A percentile compares a stretch with the other conserved stretches of the same genome.
Conservation (phyloP, 1,140 invertebrate genomes). For the Macrobrachium rosenbergii region DNA sequence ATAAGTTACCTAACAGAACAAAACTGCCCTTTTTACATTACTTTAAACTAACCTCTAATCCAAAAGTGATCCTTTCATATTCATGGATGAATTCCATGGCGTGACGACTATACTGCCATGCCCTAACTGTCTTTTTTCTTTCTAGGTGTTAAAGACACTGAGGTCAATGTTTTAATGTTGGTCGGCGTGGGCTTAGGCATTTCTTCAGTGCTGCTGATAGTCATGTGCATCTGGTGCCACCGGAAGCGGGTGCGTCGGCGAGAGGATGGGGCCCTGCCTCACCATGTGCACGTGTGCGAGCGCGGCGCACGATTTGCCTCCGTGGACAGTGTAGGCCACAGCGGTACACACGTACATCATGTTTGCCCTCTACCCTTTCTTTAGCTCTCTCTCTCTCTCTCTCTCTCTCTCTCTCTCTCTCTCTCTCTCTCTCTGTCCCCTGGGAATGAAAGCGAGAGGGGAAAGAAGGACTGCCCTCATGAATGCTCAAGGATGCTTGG, state of each 20-base stretch:
- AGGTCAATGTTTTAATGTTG: conserved; percentile 67
- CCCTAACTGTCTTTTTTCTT: conserved; percentile 24
- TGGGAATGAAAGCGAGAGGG: too few species aligned
- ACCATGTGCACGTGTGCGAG: conserved; percentile 64
- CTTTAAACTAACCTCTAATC: too few species aligned
- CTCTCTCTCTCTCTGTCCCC: background rate
- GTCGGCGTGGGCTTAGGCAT: conserved; percentile 64
- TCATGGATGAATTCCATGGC: too few species aligned
- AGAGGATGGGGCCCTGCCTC: conserved; percentile 56
- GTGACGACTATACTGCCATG: background rate
- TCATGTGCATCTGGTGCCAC: conserved; percentile 66
- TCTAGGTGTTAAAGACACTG: conserved; percentile 65
- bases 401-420: background rate
- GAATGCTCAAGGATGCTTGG: too few species aligned
- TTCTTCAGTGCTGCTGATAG: conserved; percentile 61
- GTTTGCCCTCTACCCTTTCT: conserved; percentile 32
- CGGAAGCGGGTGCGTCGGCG: conserved; percentile 56
- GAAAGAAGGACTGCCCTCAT: too few species aligned
- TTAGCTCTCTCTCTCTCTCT: background rate
- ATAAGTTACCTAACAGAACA: too few species aligned
- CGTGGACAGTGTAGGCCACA: conserved; percentile 66
- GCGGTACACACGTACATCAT: conserved; percentile 59
- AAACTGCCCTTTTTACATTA: too few species aligned
- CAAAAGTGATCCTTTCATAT: too few species aligned
- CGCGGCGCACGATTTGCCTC: conserved; percentile 65